A percentile compares a stretch with the other conserved stretches of the same genome.
These are phyloP conservation scores for Coracopsis vasa DNA, from an alignment of 2,113 vertebrate species.

Conservation along the genomic window DNA sequence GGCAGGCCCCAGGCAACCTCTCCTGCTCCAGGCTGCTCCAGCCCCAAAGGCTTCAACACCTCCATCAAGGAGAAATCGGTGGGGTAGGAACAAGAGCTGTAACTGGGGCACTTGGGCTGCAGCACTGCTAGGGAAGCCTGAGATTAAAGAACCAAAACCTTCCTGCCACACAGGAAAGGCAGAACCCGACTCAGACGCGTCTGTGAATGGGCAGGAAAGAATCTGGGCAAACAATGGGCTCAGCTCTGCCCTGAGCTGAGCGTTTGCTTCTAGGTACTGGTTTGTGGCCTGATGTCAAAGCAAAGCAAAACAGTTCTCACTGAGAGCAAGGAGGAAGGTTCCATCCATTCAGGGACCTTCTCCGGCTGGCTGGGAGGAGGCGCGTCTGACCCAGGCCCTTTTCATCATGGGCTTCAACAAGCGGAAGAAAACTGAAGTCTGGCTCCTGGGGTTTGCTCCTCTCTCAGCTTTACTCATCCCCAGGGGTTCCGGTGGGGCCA, in stretches of 20 bases:
- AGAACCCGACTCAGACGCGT: background rate
- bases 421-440: background rate
- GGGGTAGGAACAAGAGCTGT: background rate
- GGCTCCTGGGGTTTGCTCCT: background rate
- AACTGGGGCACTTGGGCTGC: background rate
- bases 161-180: background rate
- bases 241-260: background rate
- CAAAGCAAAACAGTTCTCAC: background rate
- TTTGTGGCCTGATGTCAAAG: background rate
- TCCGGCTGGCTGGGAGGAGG: rapidly evolving
- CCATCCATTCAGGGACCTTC: rapidly evolving
- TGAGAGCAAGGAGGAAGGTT: background rate
- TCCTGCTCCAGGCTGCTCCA: background rate
- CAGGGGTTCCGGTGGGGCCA: rapidly evolving
- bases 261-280: background rate
- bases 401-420: rapidly evolving
- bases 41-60: rapidly evolving
- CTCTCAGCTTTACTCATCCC: background rate
- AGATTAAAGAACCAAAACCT: background rate
- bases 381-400: background rate
- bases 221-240: background rate
- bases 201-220: background rate
- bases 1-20: background rate
- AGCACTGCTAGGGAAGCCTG: background rate
- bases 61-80: background rate